phyloP scores from a whole-genome alignment of 2,888 invertebrate species.

The Dynastes maya region DNA sequence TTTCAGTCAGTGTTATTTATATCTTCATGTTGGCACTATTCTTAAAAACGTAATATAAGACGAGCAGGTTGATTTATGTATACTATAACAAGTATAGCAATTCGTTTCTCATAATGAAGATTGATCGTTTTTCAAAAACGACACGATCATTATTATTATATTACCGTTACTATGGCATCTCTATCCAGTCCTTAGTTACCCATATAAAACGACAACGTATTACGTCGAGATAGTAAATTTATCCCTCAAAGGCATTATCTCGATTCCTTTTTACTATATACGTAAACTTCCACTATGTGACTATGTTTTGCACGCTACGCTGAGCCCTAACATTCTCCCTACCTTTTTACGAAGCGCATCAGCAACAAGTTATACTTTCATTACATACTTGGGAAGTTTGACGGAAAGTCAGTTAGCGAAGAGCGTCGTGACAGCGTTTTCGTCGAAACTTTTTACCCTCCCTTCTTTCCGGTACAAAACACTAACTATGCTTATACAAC shows the following conservation, averaged over 20 bases:
- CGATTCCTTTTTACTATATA: neutral
- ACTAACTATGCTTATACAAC: too few species aligned
- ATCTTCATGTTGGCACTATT: too few species aligned
- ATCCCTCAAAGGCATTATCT: neutral
- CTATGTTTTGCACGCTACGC: neutral
- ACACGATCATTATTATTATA: too few species aligned
- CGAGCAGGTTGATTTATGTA: too few species aligned
- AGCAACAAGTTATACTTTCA: constrained; percentile 10
- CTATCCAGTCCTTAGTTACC: neutral
- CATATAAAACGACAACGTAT: neutral
- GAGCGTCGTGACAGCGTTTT: neutral
- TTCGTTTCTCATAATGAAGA: too few species aligned
- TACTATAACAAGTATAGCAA: too few species aligned
- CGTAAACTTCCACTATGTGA: neutral
- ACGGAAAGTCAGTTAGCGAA: neutral
- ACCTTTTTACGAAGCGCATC: neutral
- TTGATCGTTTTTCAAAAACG: too few species aligned
- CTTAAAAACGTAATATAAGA: too few species aligned
- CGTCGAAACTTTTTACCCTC: neutral
- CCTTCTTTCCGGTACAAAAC: neutral
- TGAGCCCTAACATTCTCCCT: neutral
- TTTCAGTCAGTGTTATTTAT: too few species aligned
- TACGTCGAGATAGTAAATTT: neutral
- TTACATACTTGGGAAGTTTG: constrained; percentile 15
- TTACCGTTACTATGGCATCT: too few species aligned